These are phyloP conservation scores for Smittia sp. DNA, from an alignment of 2,888 invertebrate genomes.

Conservation along the genomic window DNA sequence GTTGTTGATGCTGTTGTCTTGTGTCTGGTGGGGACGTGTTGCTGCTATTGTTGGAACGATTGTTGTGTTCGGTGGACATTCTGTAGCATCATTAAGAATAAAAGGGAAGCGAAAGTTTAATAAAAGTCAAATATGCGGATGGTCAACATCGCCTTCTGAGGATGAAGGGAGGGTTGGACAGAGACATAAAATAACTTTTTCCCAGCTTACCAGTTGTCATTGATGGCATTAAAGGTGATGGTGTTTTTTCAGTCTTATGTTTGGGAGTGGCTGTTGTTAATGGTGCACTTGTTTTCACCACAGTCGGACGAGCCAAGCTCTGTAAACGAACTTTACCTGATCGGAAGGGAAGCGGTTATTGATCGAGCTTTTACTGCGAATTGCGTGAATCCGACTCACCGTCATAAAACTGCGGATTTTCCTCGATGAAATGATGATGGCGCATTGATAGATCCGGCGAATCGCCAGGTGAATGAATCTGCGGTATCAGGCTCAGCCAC, in stretches of 20 bases:
- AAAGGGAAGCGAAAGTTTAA: constrained; percentile 9
- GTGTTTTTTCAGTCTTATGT: constrained; percentile 49
- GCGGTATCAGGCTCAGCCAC: constrained; percentile 88
- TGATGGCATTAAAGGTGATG: constrained; percentile 55
- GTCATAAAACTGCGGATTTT: constrained; percentile 75
- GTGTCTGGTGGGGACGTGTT: constrained; percentile 45
- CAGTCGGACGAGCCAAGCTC: constrained; percentile 64
- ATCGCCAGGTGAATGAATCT: constrained; percentile 80
- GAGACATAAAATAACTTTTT: neutral
- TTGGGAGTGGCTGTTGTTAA: constrained; percentile 53
- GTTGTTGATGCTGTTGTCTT: constrained; percentile 56
- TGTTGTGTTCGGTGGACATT: constrained; percentile 69
- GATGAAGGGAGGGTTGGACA: too few species aligned
- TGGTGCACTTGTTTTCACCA: constrained; percentile 56
- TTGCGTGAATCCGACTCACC: constrained; percentile 55
- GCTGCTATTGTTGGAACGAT: constrained; percentile 50
- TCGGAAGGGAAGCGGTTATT: constrained; percentile 39
- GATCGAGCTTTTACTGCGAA: neutral
- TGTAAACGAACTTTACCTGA: constrained; percentile 75
- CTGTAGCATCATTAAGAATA: constrained; percentile 46
- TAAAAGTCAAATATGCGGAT: constrained; percentile 1
- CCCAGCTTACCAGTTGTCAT: constrained; percentile 49
- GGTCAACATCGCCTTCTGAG: neutral
- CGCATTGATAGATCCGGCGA: constrained; percentile 77
- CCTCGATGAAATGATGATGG: constrained; percentile 83